Evolutionary conservation across 2,113 vertebrate species (phyloP).

Genomic region (Ellobius talpinus): DNA sequence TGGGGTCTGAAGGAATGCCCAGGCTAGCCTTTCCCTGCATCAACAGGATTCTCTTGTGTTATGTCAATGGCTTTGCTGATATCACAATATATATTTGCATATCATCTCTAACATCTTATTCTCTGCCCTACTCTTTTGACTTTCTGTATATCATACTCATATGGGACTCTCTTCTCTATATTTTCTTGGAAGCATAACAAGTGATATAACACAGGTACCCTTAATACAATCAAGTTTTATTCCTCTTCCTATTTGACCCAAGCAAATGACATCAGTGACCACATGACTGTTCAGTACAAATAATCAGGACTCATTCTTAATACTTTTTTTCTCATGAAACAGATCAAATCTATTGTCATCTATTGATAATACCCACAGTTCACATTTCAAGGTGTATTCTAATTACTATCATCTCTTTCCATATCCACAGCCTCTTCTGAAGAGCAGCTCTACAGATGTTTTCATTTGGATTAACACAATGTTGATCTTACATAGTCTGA

Average conservation of each 20-base stretch:
- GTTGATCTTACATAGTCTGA: neutral
- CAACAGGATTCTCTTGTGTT: neutral
- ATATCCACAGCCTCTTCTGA: neutral
- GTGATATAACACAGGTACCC: neutral
- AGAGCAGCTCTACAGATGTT: neutral
- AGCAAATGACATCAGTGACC: neutral
- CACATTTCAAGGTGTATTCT: neutral
- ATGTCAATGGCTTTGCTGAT: neutral
- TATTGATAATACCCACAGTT: neutral
- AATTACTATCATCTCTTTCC: neutral
- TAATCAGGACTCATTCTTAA: neutral
- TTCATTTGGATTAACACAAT: neutral
- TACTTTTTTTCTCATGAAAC: neutral
- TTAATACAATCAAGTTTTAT: neutral
- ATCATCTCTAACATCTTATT: neutral
- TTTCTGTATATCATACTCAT: accelerated
- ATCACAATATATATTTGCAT: neutral
- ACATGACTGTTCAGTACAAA: neutral
- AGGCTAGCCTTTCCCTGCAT: too few species aligned
- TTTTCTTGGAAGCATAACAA: neutral
- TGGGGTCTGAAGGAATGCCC: neutral
- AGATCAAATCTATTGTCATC: neutral
- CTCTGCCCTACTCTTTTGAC: neutral
- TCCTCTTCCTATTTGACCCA: neutral
- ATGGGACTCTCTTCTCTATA: neutral